Conservation (phyloP, 2,113 vertebrate genomes). For the Isurus oxyrinchus region DNA sequence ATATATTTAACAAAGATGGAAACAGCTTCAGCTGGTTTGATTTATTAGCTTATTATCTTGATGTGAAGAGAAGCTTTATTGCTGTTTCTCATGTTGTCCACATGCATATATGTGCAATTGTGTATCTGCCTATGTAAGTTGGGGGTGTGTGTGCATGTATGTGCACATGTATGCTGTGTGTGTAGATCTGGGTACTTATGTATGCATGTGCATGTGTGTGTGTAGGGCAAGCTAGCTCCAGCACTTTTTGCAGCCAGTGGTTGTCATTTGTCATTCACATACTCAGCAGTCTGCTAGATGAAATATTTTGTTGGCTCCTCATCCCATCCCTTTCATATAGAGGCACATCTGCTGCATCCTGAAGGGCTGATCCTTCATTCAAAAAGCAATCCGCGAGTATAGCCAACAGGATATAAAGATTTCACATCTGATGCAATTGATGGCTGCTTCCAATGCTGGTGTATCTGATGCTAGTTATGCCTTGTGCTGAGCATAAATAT, state of each 20-base stretch:
- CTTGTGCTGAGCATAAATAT: slow-evolving; percentile 25
- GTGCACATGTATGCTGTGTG: background rate
- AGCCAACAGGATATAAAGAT: background rate
- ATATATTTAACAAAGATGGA: background rate
- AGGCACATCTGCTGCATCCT: background rate
- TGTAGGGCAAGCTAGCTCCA: background rate
- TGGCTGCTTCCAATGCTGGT: background rate
- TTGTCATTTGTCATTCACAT: background rate
- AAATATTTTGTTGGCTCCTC: slow-evolving; percentile 22
- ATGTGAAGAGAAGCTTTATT: background rate
- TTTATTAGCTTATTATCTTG: background rate
- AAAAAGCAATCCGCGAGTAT: background rate
- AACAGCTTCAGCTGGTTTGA: background rate
- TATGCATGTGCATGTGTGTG: background rate
- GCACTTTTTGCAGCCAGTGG: background rate
- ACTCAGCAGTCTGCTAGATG: background rate
- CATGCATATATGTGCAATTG: background rate
- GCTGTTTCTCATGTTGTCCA: background rate
- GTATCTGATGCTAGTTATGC: background rate
- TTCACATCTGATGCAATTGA: slow-evolving; percentile 24
- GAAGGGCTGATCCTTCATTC: slow-evolving; percentile 17
- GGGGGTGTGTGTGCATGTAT: background rate
- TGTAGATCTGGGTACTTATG: background rate
- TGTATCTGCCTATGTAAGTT: too few species aligned
- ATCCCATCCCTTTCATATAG: background rate